phyloP scores from a whole-genome alignment of 2,113 vertebrate species.

The Perognathus longimembris region DNA sequence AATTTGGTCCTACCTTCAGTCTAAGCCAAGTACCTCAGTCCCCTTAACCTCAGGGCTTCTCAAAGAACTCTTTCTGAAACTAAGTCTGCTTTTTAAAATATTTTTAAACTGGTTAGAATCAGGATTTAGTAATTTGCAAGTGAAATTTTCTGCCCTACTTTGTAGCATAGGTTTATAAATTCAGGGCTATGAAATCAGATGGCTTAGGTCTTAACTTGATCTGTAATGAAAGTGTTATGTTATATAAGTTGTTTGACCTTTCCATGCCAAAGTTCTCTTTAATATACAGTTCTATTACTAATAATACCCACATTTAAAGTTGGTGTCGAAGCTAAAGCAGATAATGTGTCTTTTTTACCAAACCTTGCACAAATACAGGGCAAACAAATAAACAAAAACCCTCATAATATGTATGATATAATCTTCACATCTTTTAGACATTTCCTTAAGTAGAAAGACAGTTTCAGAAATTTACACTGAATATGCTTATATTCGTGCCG shows the following conservation, averaged over 20 bases:
- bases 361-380: not conserved
- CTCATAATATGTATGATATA: not conserved
- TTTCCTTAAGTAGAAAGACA: not conserved
- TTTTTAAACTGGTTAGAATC: not conserved
- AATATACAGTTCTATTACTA: not conserved
- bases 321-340: not conserved
- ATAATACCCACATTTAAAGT: not conserved
- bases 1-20: not conserved
- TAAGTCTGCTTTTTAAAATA: not conserved
- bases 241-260: not conserved
- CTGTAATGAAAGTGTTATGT: not conserved
- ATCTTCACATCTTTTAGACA: not conserved
- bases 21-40: not conserved
- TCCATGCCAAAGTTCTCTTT: not conserved
- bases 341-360: not conserved
- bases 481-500: not conserved
- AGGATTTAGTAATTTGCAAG: not conserved
- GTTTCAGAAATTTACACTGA: not conserved
- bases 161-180: conserved; percentile 1
- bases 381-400: not conserved
- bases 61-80: not conserved
- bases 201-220: not conserved
- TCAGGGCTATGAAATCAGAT: not conserved
- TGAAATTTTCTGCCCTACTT: not conserved
- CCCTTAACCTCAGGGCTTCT: not conserved